phyloP scores from a whole-genome alignment of 2,888 invertebrate species.

The Cylindroiulus punctatus region DNA sequence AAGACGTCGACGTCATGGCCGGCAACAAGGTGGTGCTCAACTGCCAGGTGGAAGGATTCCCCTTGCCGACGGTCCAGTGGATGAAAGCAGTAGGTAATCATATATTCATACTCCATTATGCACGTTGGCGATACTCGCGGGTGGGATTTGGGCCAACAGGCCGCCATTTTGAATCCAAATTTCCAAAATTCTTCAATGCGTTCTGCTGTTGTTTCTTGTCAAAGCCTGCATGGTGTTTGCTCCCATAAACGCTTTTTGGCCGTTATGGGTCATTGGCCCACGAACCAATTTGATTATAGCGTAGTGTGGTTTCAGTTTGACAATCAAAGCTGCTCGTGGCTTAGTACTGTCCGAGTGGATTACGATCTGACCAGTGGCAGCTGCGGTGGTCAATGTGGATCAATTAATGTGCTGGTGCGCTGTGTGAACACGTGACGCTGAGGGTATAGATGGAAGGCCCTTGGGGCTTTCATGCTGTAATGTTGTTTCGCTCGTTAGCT shows the following conservation, averaged over 20 bases:
- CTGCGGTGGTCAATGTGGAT: not conserved
- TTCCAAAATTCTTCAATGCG: not conserved
- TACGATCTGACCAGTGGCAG: not conserved
- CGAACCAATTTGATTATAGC: not conserved
- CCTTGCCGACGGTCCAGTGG: constrained; percentile 93
- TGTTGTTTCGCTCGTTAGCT: too few relatives aligned
- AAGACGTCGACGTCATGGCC: constrained; percentile 94
- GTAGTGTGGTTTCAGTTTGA: not conserved
- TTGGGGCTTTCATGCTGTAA: not conserved
- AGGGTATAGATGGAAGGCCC: not conserved
- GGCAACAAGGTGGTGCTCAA: constrained; percentile 93
- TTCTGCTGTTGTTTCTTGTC: not conserved
- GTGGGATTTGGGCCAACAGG: not conserved
- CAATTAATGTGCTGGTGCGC: too few relatives aligned
- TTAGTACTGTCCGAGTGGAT: not conserved
- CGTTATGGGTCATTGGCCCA: not conserved
- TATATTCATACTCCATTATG: constrained; percentile 53
- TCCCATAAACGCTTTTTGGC: not conserved
- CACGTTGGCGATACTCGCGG: not conserved
- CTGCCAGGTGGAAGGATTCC: constrained; percentile 96
- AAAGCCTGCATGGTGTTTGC: too few relatives aligned
- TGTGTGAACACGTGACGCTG: not conserved
- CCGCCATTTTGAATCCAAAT: not conserved
- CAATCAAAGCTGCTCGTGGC: not conserved
- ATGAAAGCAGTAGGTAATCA: constrained; percentile 89